Base-by-base conservation (phyloP, 2,888 invertebrate species). In the Coenonympha glycerion region DNA sequence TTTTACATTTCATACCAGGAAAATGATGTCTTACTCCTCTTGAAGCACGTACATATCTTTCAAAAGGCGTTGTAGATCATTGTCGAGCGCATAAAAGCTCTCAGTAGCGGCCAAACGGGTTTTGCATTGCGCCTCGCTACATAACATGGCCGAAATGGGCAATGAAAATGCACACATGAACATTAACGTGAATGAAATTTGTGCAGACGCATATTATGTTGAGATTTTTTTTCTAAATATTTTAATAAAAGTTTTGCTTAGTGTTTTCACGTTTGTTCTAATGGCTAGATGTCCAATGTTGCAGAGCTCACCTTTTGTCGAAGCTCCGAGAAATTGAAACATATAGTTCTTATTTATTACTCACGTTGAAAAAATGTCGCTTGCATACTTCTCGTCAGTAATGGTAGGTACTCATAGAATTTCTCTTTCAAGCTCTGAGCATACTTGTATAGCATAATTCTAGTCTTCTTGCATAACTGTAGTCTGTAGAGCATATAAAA, bases 401-500 rank as follows among this genome's bases (percentile, higher is more conserved):
- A n/a, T n/a, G n/a, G n/a, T n/a, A n/a, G n/a, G n/a, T n/a, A n/a
- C n/a, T n/a, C n/a, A n/a, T n/a, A 63, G 73, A 71, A 75, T 79
- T 78, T 77, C 76, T 74, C 71, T 66, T 72, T 72, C 65, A 69
- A 71, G 74, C 72, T 68, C 65, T 66, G 69, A 71, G 51, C 74
- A 72, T n/a, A n/a, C n/a, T n/a, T n/a, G n/a, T n/a, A n/a, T n/a
- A n/a, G n/a, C n/a, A n/a, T n/a, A n/a, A n/a, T n/a, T n/a, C n/a
- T n/a, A n/a, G n/a, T n/a, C n/a, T n/a, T n/a, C n/a, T n/a, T n/a
- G n/a, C n/a, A n/a, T n/a, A 78, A 79, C 62, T 62, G 70, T 73
- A 66, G 69, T 66, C 68, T 69, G 63, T 69, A n/a, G n/a, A n/a
- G 73, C 71, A 73, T 78, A 81, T 79, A 79, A 76, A 79, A 79